Evolutionary conservation across 1,140 invertebrate genomes (phyloP), one percentile per base, ranked within the genome.

Genomic region (Druon quercuslanigerum): DNA sequence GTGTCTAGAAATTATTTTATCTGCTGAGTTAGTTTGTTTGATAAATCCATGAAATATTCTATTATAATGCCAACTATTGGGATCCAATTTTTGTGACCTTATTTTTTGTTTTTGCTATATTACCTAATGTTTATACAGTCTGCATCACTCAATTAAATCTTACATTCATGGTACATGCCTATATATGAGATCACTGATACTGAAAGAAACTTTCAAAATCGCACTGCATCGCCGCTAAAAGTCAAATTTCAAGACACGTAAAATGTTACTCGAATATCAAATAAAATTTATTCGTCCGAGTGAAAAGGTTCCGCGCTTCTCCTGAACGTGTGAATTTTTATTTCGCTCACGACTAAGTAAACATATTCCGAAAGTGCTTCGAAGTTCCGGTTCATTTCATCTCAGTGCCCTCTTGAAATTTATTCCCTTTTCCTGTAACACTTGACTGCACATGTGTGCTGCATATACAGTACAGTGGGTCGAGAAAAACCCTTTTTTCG

Each of bases 231-330:
- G 33, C n/a, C 25, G 0, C 60, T 16, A 66, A 66, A 66, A 33
- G 57, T 60, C 57, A 14, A 60, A 25, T 66, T 66, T 66, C 60
- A 66, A 66, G 60, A 66, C 33, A 66, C 60, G 60, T 66, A 66
- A 66, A 66, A 66, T 66, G 60, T 66, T 66, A 66, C 60, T 66
- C 12, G 60, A 66, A 66, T 66, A 66, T 66, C 60, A 66, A 66
- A 66, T 66, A 66, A 66, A 66, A 66, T 66, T 46, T 66, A 66
- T 66, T 40, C 60, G 60, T 40, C 60, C 33, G 33, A 66, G 60
- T 66, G 60, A 66, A 66, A 66, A 20, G 33, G 25, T 66, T 66
- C 60, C 60, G 60, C 60, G 13, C 60, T 33, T 66, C 20, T 66
- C 60, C 33, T 66, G 20, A 66, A 66, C 60, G 25, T 66, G 60